These are phyloP conservation scores for Orbicella faveolata DNA, from an alignment of 64 coral and sea anemone genomes.

Conservation along the genomic window DNA sequence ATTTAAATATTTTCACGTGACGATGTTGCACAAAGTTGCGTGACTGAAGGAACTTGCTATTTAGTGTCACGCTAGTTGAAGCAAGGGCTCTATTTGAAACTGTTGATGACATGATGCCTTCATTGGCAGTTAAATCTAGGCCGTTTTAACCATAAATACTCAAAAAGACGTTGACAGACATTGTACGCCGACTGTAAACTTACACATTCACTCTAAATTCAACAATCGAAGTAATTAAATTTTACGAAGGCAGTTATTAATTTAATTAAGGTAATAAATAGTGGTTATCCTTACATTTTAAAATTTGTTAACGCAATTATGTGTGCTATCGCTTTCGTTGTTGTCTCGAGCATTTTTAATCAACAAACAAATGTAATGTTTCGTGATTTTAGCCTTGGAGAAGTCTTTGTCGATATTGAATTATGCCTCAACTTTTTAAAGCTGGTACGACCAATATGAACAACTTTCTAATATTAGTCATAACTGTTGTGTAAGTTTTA, in stretches of 20 bases:
- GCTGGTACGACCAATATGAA: no score
- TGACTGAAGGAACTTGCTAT: neutral
- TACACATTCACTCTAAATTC: neutral
- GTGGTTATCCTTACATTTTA: neutral
- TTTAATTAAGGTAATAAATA: neutral
- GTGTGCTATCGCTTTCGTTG: neutral
- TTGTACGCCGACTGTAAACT: neutral
- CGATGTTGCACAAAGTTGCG: neutral
- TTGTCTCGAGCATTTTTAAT: neutral
- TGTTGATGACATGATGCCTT: no score
- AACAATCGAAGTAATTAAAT: neutral
- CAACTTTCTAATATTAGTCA: no score
- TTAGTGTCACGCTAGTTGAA: neutral
- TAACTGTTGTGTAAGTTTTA: no score
- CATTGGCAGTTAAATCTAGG: no score
- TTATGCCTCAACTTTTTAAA: no score
- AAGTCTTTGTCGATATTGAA: no score
- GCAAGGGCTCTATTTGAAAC: no score
- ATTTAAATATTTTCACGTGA: no score
- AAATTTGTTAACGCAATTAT: neutral
- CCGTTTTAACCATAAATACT: neutral
- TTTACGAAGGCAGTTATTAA: neutral
- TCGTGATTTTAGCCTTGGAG: no score
- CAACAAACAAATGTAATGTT: no score
- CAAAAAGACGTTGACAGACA: neutral